Conservation (phyloP, 1,140 invertebrate genomes). For the Cephus cinctus region DNA sequence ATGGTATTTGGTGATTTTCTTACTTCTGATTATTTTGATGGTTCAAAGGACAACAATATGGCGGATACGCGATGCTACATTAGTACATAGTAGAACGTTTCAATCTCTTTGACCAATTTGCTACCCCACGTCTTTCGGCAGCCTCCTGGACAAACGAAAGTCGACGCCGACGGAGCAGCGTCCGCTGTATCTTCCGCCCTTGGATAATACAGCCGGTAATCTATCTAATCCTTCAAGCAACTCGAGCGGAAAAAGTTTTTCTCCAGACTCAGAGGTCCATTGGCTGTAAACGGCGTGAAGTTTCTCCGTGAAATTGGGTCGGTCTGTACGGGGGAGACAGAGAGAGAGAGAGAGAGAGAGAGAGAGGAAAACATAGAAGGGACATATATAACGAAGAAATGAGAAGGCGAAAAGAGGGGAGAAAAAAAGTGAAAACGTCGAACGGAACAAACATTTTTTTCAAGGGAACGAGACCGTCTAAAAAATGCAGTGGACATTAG, state of each 20-base stretch:
- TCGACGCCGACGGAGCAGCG: no score
- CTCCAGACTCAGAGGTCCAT: constrained; percentile 9
- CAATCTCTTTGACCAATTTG: no score
- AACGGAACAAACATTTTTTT: no score
- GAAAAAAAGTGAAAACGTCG: neutral
- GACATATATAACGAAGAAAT: neutral
- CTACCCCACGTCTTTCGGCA: no score
- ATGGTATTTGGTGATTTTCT: no score
- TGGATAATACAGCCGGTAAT: constrained; percentile 40
- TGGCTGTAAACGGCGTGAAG: constrained; percentile 25
- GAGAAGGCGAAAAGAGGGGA: neutral
- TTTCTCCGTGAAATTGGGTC: constrained; percentile 34
- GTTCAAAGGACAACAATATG: no score
- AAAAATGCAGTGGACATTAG: constrained; percentile 31
- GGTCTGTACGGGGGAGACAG: no score
- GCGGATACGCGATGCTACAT: no score
- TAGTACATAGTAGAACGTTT: no score
- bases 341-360: constrained; percentile 2
- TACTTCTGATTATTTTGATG: no score
- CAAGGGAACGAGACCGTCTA: constrained; percentile 20
- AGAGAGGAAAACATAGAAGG: neutral
- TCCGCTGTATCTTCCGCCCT: constrained; percentile 27
- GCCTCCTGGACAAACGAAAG: neutral
- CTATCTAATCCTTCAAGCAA: constrained; percentile 50
- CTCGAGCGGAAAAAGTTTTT: constrained; percentile 44